Percentiles rank a stretch among this genome's conserved stretches.
These are phyloP conservation scores for Nipponia nippon DNA, from an alignment of 2,113 vertebrate genomes.

Conservation along the genomic window DNA sequence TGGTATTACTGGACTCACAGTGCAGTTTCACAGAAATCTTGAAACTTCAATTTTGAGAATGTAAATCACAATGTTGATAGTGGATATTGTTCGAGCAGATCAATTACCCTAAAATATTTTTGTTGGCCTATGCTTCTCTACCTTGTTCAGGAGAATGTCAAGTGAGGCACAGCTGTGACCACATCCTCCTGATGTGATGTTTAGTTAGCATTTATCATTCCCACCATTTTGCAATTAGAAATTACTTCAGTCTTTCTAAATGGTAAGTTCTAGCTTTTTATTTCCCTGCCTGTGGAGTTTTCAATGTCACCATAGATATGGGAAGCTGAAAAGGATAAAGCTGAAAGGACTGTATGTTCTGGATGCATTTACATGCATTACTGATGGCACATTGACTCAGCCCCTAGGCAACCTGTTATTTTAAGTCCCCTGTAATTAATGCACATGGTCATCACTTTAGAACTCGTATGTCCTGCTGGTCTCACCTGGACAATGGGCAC, in stretches of 20 bases:
- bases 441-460: background rate
- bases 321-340: background rate
- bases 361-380: background rate
- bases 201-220: background rate
- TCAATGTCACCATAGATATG: background rate
- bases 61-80: background rate
- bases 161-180: background rate
- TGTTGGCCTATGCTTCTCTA: background rate
- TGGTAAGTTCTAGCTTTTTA: background rate
- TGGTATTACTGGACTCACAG: background rate
- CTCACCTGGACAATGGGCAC: background rate
- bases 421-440: background rate
- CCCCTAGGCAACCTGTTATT: background rate
- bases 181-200: fast-evolving
- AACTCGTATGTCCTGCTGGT: background rate
- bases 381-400: background rate
- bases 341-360: background rate
- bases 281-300: background rate
- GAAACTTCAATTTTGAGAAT: background rate
- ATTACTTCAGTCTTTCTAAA: background rate
- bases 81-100: background rate
- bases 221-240: background rate
- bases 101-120: background rate
- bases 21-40: too few relatives aligned
- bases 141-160: background rate